A percentile compares a stretch with the other conserved stretches of the same genome.
phyloP scores from a whole-genome alignment of 2,888 invertebrate species.

The Cephonodes hylas region DNA sequence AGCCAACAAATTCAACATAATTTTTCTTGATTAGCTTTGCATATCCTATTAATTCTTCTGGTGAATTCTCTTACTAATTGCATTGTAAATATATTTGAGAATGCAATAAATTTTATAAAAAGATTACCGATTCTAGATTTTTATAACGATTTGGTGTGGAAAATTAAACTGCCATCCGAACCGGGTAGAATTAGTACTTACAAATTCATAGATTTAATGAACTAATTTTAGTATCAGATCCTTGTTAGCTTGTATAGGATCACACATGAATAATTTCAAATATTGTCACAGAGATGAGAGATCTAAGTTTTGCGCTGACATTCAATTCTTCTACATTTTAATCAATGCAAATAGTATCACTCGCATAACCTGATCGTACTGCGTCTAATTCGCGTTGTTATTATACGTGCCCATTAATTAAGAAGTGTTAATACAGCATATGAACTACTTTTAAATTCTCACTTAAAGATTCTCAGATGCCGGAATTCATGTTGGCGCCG shows the following conservation, averaged over 20 bases:
- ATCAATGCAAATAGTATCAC: too few relatives aligned
- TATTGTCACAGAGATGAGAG: too few relatives aligned
- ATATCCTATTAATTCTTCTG: neutral
- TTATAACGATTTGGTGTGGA: too few relatives aligned
- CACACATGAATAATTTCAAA: too few relatives aligned
- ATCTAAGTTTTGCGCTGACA: too few relatives aligned
- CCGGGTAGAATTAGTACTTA: too few relatives aligned
- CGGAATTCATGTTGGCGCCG: constrained; percentile 5
- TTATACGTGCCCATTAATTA: neutral
- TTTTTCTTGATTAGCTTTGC: neutral
- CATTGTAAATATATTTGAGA: neutral
- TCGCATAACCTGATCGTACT: neutral
- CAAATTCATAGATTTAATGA: neutral
- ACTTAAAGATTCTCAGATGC: constrained; percentile 1
- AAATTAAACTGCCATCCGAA: too few relatives aligned
- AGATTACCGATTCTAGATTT: neutral
- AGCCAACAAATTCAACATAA: neutral
- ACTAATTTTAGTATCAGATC: too few relatives aligned
- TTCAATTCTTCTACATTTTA: too few relatives aligned
- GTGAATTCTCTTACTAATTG: neutral
- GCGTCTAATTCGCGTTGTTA: neutral
- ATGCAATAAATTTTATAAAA: neutral
- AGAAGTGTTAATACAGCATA: neutral
- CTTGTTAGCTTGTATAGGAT: too few relatives aligned
- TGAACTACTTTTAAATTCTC: neutral